Evolutionary conservation across 2,797 vertebrate genomes (phyloP), one percentile per base, ranked within the genome.

Genomic region (Acestrorhynchus altus): DNA sequence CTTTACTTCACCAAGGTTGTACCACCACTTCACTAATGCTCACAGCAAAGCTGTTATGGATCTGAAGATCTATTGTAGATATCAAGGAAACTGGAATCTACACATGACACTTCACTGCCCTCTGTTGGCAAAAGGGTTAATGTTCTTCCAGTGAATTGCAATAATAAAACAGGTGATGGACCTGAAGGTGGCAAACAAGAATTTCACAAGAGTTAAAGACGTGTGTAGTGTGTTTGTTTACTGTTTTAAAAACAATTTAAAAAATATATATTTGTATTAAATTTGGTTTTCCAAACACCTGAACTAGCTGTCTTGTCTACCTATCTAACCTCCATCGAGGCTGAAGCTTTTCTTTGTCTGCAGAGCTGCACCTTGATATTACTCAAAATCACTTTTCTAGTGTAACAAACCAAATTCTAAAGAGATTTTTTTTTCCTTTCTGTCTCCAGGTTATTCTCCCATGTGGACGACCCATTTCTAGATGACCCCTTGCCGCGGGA

Each of bases 381-480:
- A n/a, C n/a, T n/a, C n/a, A n/a, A n/a, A n/a, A n/a, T n/a, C n/a
- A n/a, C 10, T 42, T 1, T 8, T 42, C 10, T 1, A 42, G 40
- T 35, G 40, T 42, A 42, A 42, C 40, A 42, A 42, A 11, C 4
- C 40, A 42, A 42, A 42, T 42, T 42, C 40, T 46, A 46, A 46
- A 46, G 44, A 12, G 18, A n/a, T n/a, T 8, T 52, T 6, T 20
- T 6, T n/a, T 20, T 40, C 39, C 8, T 1, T 64, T 42, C 1
- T 4, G 4, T 22, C 60, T 64, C 35, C 90, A 99, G 98, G 98
- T 90, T 99, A 65, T 99, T 99, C 91, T 99, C 98, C 73, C 98
- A 99, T 0, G 95, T 99, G 61, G 96, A 97, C 0, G 98, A 99
- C 90, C 98, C 97, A 0, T 99, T 98, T 89, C 90, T 99, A 64